These are phyloP conservation scores for Diprion similis DNA, from an alignment of 1,140 invertebrate genomes.

Conservation along the genomic window DNA sequence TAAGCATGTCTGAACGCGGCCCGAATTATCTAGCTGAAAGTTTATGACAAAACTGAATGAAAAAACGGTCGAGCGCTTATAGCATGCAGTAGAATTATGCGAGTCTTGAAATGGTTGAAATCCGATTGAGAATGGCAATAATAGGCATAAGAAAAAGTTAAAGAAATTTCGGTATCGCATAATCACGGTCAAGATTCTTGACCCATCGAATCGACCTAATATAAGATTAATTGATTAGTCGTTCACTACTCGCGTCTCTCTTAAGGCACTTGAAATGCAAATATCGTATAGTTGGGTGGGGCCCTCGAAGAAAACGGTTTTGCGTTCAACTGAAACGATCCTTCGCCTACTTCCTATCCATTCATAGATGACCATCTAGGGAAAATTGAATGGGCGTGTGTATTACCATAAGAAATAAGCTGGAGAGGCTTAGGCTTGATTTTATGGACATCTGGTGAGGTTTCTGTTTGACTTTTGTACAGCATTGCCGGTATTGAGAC, in stretches of 20 bases:
- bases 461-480: conserved; percentile 10
- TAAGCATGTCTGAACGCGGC: too few species aligned
- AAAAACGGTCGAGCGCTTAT: too few species aligned
- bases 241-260: conserved; percentile 33
- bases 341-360: conserved; percentile 33
- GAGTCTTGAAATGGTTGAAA: too few species aligned
- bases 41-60: too few species aligned
- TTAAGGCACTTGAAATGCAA: conserved; percentile 55
- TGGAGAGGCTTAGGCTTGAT: conserved; percentile 9
- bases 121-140: too few species aligned
- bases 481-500: neutral
- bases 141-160: too few species aligned
- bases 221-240: conserved; percentile 28
- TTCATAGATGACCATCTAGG: conserved; percentile 30
- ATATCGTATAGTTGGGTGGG: conserved; percentile 40
- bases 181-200: too few species aligned
- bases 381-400: conserved; percentile 29
- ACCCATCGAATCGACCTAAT: conserved; percentile 22
- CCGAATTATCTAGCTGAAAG: too few species aligned
- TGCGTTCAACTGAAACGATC: conserved; percentile 34
- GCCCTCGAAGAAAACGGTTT: conserved; percentile 36
- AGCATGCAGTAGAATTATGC: too few species aligned
- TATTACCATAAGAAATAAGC: conserved; percentile 35
- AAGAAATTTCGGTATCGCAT: too few species aligned
- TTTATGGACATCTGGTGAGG: conserved; percentile 6